Evolutionary conservation across 2,113 vertebrate genomes (phyloP), one percentile per base, ranked within the genome.

Genomic region (Oreotrochilus melanogaster): DNA sequence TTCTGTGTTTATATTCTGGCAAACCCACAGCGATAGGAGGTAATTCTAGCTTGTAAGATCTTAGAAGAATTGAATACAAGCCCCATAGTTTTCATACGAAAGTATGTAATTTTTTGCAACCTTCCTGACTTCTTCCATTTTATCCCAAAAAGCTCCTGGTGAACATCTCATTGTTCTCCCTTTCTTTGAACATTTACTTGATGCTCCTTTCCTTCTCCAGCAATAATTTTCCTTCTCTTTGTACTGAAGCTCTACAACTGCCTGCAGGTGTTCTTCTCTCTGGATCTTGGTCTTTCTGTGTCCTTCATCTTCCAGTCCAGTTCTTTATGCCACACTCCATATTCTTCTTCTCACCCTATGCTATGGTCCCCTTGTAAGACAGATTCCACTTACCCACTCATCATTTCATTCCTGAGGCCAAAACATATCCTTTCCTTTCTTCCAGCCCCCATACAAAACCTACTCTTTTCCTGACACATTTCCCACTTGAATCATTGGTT

Each of bases 11-110:
- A 27, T 37, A 80, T 89, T 74, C 47, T 89, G 72, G 83, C 60
- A 91, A 92, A 80, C 65, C 15, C 7, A 1, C 54, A 71, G 51
- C 42, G 31, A 73, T 47, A 81, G 69, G 69, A 89, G 69, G 65
- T 74, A 94, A 95, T 89, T 80, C 73, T 62, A 78, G 19, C 84
- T 66, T 80, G 58, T 76, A 86, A 50, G 60, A 50, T 33, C 76
- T 66, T 48, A 57, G 75, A 91, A 89, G 24, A 94, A 78, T 3
- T 33, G 42, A 94, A 86, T 80, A 47, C 56, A 80, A 73, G 60
- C 50, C 64, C 28, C 64, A 14, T 23, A 86, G 71, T 54, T 88
- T 94, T 81, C 33, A 18, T 47, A 66, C 47, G 50, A 78, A 83
- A 86, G 39, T 50, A 62, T 28, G 53, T 45, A 66, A 87, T 94